Percentiles rank a stretch among this genome's conserved stretches.
Evolutionary conservation across 2,888 invertebrate genomes (phyloP).

Genomic region (Anaspis maculata): DNA sequence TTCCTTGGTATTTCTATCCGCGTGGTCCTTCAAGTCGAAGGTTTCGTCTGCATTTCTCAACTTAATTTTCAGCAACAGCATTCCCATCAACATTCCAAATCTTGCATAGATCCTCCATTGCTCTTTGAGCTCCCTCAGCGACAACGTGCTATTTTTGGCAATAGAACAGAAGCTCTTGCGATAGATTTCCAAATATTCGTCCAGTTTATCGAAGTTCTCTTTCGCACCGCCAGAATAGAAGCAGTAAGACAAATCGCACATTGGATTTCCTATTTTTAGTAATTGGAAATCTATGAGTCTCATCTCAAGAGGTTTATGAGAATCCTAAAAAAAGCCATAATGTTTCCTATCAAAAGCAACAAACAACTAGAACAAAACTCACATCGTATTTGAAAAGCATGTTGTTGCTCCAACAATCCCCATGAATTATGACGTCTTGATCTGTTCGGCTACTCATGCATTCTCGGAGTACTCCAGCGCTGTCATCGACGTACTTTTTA

Average conservation of each 20-base stretch:
- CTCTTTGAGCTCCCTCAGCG: slow-evolving; percentile 7
- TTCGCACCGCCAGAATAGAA: slow-evolving; percentile 15
- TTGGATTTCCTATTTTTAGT: slow-evolving; percentile 11
- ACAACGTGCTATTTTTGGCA: slow-evolving; percentile 12
- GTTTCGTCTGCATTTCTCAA: not conserved
- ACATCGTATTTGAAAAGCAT: slow-evolving; percentile 29
- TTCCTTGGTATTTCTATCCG: too few relatives aligned
- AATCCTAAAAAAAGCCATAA: not conserved
- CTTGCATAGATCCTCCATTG: slow-evolving; percentile 10
- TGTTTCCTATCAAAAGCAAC: not conserved
- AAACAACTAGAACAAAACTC: slow-evolving; percentile 6
- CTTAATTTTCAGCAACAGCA: slow-evolving; percentile 8
- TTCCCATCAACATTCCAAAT: slow-evolving; percentile 11
- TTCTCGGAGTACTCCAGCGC: not conserved
- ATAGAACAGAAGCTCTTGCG: slow-evolving; percentile 11
- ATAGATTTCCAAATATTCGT: slow-evolving; percentile 15
- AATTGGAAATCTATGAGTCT: slow-evolving; percentile 17
- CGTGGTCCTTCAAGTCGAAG: too few relatives aligned
- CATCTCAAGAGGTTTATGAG: not conserved
- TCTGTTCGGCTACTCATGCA: slow-evolving; percentile 16
- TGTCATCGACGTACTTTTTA: not conserved
- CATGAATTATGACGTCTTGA: too few relatives aligned
- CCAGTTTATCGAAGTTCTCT: slow-evolving; percentile 10
- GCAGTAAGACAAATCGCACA: slow-evolving; percentile 18
- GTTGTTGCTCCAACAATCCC: slow-evolving; percentile 29